phyloP scores from a whole-genome alignment of 1,140 invertebrate genomes.

The Steinernema feltiae region DNA sequence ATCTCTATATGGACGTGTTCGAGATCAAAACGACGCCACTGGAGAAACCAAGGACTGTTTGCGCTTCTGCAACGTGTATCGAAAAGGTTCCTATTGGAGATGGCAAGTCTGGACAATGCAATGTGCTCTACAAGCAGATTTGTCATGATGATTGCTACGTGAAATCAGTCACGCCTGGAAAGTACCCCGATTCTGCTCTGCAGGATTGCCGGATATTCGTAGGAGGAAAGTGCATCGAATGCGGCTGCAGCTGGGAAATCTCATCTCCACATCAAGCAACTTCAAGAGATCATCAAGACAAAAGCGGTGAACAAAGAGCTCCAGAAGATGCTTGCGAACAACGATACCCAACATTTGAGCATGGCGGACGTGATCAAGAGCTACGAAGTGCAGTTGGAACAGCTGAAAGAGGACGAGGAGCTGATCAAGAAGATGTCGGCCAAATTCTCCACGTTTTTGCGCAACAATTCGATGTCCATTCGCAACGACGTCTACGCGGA shows the following conservation, averaged over 20 bases:
- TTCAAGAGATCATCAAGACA: neutral
- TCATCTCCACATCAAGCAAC: neutral
- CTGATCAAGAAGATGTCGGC: constrained; percentile 27
- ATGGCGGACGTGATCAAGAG: neutral
- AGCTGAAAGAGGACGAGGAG: constrained; percentile 21
- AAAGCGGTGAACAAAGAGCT: constrained; percentile 10
- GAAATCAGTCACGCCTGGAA: neutral
- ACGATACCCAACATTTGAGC: neutral
- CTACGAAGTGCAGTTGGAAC: constrained; percentile 4
- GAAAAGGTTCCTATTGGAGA: neutral
- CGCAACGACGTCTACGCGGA: constrained; percentile 38
- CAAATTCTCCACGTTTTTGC: constrained; percentile 35
- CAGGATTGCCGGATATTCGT: neutral
- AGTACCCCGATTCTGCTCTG: neutral
- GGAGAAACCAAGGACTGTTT: constrained; percentile 29
- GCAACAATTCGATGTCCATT: constrained; percentile 36
- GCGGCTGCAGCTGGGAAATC: neutral
- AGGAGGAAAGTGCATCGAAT: neutral
- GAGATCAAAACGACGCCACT: constrained; percentile 12
- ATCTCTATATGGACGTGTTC: constrained; percentile 17
- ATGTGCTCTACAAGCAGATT: constrained; percentile 18
- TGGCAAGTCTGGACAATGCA: neutral
- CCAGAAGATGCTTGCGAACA: constrained; percentile 22
- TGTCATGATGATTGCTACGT: constrained; percentile 6
- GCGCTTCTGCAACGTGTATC: constrained; percentile 18